Percentiles rank a stretch among this genome's conserved stretches.
Conservation (phyloP, 2,797 vertebrate genomes). For the Pseudomugil tenellus region DNA sequence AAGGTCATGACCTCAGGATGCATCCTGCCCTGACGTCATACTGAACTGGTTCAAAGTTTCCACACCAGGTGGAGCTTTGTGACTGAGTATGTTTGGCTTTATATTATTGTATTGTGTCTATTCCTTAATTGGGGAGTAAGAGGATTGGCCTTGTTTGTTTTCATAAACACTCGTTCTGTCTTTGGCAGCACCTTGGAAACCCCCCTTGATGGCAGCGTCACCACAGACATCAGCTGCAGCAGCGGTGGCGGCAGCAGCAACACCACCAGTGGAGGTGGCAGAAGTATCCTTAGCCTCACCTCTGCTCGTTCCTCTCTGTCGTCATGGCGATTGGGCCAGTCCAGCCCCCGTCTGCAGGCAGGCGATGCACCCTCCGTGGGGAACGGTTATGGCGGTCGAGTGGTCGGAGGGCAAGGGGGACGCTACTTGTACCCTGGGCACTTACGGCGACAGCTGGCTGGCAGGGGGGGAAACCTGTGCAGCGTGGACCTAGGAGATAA, state of each 20-base stretch:
- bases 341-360: slow-evolving; percentile 93
- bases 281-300: slow-evolving; percentile 91
- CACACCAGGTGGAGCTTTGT: too few relatives aligned
- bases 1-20: too few relatives aligned
- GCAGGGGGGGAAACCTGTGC: slow-evolving; percentile 77
- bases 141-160: too few relatives aligned
- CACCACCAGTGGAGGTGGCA: slow-evolving; percentile 61
- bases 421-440: slow-evolving; percentile 90
- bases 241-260: slow-evolving; percentile 56
- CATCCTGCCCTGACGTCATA: too few relatives aligned
- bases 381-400: slow-evolving; percentile 78
- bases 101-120: too few relatives aligned
- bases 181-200: slow-evolving; percentile 91
- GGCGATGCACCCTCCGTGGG: slow-evolving; percentile 91
- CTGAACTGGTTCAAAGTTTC: too few relatives aligned
- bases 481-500: slow-evolving; percentile 77
- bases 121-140: too few relatives aligned
- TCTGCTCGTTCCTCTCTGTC: slow-evolving; percentile 92
- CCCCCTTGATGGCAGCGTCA: slow-evolving; percentile 91
- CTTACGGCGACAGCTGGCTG: slow-evolving; percentile 88
- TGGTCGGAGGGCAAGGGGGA: slow-evolving; percentile 78
- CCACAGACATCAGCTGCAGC: slow-evolving; percentile 87
- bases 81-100: background rate
- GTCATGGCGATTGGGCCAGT: slow-evolving; percentile 94
- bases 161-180: background rate